Evolutionary conservation across 2,797 vertebrate species (phyloP).

Genomic region (Knipowitschia caucasica): DNA sequence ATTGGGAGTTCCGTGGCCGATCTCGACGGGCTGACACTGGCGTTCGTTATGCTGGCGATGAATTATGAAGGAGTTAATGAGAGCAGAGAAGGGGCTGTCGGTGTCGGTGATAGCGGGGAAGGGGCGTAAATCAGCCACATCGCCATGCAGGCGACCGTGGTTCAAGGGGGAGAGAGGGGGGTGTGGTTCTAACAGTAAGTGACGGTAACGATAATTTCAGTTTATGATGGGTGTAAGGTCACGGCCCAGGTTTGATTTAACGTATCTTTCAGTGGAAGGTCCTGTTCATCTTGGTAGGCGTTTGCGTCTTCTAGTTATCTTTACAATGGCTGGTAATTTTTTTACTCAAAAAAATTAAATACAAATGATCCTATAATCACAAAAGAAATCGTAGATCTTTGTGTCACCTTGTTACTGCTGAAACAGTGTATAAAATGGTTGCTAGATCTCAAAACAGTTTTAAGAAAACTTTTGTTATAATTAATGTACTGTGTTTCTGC

Average conservation of each 20-base stretch:
- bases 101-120: slow-evolving; percentile 8
- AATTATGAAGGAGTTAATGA: slow-evolving; percentile 44
- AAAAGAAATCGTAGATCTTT: no score
- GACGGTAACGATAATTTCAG: not conserved
- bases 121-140: slow-evolving; percentile 40
- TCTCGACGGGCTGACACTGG: slow-evolving; percentile 31
- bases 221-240: not conserved
- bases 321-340: no score
- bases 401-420: no score
- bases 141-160: slow-evolving; percentile 18
- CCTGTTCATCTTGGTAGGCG: not conserved
- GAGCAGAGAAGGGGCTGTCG: slow-evolving; percentile 31
- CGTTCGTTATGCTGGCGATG: slow-evolving; percentile 16
- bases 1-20: slow-evolving; percentile 9
- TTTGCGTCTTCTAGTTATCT: not conserved
- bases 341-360: no score
- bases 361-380: no score
- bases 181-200: not conserved
- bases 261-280: not conserved
- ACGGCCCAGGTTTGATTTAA: not conserved
- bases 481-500: no score
- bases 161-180: slow-evolving; percentile 12
- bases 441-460: no score
- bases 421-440: no score
- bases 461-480: no score